These are phyloP conservation scores for Sebastes cheni DNA, from an alignment of 2,797 vertebrate genomes.

Conservation along the genomic window DNA sequence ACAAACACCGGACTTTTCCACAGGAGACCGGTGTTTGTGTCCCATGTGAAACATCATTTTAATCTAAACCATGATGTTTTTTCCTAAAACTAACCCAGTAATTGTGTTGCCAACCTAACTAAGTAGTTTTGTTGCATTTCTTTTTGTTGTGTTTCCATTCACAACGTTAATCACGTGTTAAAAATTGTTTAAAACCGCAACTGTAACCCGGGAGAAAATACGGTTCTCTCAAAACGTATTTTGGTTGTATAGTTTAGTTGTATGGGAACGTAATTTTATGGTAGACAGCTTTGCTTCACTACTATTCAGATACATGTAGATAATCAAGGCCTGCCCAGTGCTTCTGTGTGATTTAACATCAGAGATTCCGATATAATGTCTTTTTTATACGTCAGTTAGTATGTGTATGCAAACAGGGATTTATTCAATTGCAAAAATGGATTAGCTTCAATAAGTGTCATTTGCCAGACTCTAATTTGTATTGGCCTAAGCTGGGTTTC, in stretches of 20 bases:
- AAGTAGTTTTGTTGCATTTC: not conserved
- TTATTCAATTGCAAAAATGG: not conserved
- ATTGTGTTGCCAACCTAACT: not conserved
- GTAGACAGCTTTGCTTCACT: not conserved
- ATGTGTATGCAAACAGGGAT: not conserved
- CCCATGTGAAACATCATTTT: no score
- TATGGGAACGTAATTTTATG: not conserved
- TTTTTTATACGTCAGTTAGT: not conserved
- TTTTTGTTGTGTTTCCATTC: not conserved
- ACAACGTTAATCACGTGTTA: not conserved
- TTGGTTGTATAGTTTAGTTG: not conserved
- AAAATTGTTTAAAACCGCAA: not conserved
- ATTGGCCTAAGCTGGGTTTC: conserved; percentile 1
- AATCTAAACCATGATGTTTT: not conserved
- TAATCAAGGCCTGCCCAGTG: not conserved
- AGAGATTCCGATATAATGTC: not conserved
- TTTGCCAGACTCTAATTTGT: conserved; percentile 4
- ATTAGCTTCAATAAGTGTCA: not conserved
- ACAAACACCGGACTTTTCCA: no score
- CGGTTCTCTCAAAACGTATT: not conserved
- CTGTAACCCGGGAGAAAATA: not conserved
- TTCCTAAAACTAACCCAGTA: not conserved
- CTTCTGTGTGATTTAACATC: not conserved
- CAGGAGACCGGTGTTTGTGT: no score
- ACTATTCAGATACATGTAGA: not conserved